Evolutionary conservation across 2,888 invertebrate species (phyloP), one percentile per base, ranked within the genome.

Genomic region (Busseola fusca): DNA sequence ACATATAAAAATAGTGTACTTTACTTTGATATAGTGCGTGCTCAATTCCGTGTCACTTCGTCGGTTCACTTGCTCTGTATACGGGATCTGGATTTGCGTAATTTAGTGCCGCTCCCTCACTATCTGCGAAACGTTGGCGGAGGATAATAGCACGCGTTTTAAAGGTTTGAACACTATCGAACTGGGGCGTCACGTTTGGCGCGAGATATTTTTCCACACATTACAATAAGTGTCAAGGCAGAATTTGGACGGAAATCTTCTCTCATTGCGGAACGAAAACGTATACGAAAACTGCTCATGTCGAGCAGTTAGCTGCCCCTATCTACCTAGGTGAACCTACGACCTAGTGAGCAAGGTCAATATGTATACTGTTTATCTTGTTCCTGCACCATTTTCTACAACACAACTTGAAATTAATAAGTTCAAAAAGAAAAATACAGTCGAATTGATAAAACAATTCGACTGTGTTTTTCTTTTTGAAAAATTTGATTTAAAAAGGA

Each of bases 1-100:
- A 82, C 87, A 89, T 89, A 87, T 79, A 76, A 83, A 86, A 86
- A 87, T 87, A 88, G 86, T 86, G 79, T 81, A 80, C 82, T 87
- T 86, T 86, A 81, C 84, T 87, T 83, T 84, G 84, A 84, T 79
- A 76, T 81, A 85, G 81, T 81, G 71, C 78, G 80, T 81, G 78
- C 76, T 83, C 80, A 67, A 83, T 83, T 83, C 76, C 69, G 68
- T 74, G 78, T 81, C 76, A 78, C 81, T 78, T 81, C 78, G 72
- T 71, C 64, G 81, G 75, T 81, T 83, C 73, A 78, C 75, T 83
- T 78, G 74, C 71, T 71, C 75, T 72, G 70, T 78, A 77, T 77
- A 64, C 58, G 73, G 62, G 40, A 66, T 71, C 57, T 63, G 70
- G 80, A 75, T 80, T 75, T 72, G 73, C 69, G 76, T 75, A 73